These are phyloP conservation scores for Xenopus petersii DNA, from an alignment of 2,797 vertebrate species.

Conservation along the genomic window DNA sequence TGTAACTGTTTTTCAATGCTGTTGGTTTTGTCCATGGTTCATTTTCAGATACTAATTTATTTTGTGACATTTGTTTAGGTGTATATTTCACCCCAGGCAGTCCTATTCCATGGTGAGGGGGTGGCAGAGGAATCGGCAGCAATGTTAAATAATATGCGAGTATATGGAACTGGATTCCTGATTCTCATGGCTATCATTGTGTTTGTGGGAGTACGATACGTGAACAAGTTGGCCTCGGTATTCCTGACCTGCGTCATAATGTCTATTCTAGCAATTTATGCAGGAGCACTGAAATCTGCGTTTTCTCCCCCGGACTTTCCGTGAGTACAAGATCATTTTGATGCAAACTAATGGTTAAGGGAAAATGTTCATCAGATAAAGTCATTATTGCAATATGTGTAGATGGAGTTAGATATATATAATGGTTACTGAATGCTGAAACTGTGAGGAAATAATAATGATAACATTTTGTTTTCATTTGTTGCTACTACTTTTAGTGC, in stretches of 20 bases:
- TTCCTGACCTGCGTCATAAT: conserved; percentile 87
- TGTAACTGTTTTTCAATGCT: too few relatives aligned
- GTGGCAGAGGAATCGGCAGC: conserved; percentile 72
- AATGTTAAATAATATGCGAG: conserved; percentile 88
- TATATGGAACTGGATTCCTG: conserved; percentile 84
- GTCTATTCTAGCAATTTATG: conserved; percentile 86
- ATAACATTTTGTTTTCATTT: too few relatives aligned
- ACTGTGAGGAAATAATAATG: too few relatives aligned
- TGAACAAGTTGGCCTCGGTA: conserved; percentile 88
- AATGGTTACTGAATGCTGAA: too few relatives aligned
- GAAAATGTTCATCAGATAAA: too few relatives aligned
- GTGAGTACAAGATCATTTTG: conserved; percentile 54
- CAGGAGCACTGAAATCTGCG: conserved; percentile 82
- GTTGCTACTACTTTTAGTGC: too few relatives aligned
- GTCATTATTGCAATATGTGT: too few relatives aligned
- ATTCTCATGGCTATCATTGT: conserved; percentile 84
- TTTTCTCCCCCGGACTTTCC: conserved; percentile 76
- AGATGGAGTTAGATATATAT: too few relatives aligned
- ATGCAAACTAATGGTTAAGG: too few relatives aligned
- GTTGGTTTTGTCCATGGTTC: too few relatives aligned
- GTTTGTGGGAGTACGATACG: conserved; percentile 87
- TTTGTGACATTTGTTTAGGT: conserved; percentile 61
- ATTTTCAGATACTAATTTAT: too few relatives aligned
- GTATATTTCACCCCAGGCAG: conserved; percentile 77
- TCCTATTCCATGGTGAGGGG: conserved; percentile 70